Conservation (phyloP, 2,888 invertebrate species). For the Tipula lateralis region DNA sequence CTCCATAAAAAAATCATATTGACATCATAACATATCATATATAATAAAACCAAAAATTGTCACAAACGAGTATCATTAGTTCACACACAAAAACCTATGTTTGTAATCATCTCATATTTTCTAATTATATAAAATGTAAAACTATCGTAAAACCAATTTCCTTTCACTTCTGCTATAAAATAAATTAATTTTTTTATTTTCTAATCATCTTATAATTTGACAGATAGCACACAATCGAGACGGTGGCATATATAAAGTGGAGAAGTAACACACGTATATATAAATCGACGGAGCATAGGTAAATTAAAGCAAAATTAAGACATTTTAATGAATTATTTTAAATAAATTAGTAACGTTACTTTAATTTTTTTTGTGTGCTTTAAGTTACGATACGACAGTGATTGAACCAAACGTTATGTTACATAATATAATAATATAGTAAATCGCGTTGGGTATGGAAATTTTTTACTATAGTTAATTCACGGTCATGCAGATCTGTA, state of each 20-base stretch:
- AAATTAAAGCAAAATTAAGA: background rate
- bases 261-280: background rate
- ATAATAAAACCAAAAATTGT: background rate
- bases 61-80: background rate
- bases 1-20: no score
- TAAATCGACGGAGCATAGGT: background rate
- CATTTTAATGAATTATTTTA: slow-evolving; percentile 19
- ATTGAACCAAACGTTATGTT: background rate
- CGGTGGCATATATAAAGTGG: background rate
- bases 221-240: background rate
- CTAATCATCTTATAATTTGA: slow-evolving; percentile 11
- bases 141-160: background rate
- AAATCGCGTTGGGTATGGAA: background rate
- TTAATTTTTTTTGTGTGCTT: background rate
- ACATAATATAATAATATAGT: background rate
- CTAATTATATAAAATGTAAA: background rate
- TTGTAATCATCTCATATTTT: background rate
- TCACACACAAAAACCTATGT: no score
- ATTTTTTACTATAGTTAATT: background rate
- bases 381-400: background rate
- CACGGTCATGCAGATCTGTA: slow-evolving; percentile 2
- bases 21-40: no score
- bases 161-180: background rate
- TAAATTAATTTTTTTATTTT: background rate
- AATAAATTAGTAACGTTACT: background rate